A percentile compares a stretch with the other conserved stretches of the same genome.
Evolutionary conservation across 2,797 vertebrate genomes (phyloP).

Genomic region (Leptodactylus fallax): DNA sequence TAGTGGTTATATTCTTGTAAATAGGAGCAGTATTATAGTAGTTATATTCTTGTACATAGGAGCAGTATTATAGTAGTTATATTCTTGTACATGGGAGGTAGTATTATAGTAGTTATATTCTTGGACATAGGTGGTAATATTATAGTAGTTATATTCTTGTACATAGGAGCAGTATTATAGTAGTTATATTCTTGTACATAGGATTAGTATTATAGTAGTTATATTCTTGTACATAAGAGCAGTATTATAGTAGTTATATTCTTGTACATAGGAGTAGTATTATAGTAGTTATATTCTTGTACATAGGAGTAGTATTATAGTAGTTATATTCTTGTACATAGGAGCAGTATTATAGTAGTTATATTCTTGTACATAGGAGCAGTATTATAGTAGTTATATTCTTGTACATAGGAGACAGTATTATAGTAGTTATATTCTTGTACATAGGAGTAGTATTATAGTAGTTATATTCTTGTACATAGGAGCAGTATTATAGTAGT

Average conservation of each 20-base stretch:
- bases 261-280: neutral
- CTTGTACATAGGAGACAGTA: neutral
- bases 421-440: constrained; percentile 12
- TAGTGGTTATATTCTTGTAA: constrained; percentile 17
- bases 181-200: constrained; percentile 9
- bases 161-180: too few species aligned
- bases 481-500: constrained; percentile 4
- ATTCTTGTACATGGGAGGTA: too few species aligned
- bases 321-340: neutral
- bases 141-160: constrained; percentile 1
- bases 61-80: too few species aligned
- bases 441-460: neutral
- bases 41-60: constrained; percentile 18
- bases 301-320: constrained; percentile 2
- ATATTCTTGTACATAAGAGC: constrained; percentile 1
- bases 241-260: constrained; percentile 20
- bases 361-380: constrained; percentile 6
- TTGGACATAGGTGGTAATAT: neutral
- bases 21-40: constrained; percentile 15
- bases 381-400: constrained; percentile 22
- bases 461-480: neutral
- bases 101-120: too few species aligned
- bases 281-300: constrained; percentile 23
- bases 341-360: constrained; percentile 11
- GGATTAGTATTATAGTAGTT: constrained; percentile 7